Evolutionary conservation across 2,113 vertebrate genomes (phyloP).

Genomic region (Anolis carolinensis): DNA sequence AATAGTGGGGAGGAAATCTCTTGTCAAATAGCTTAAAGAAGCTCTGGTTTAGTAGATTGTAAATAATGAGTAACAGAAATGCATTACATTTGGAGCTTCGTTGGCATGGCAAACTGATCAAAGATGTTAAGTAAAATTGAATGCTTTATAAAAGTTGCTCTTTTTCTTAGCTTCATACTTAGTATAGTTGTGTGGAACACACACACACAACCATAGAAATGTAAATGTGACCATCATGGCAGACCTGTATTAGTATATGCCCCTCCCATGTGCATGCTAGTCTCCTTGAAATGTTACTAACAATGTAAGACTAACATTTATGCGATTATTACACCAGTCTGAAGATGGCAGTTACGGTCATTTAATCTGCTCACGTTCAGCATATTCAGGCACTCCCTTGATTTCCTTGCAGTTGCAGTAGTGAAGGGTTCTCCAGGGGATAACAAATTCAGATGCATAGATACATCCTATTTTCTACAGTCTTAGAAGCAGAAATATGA

Average conservation of each 20-base stretch:
- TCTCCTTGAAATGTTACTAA: background rate
- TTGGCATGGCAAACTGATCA: too few species aligned
- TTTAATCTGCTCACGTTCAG: too few species aligned
- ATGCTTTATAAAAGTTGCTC: background rate
- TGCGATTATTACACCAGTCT: too few species aligned
- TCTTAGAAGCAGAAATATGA: background rate
- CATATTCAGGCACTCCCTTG: background rate
- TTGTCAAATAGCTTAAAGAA: too few species aligned
- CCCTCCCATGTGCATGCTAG: background rate
- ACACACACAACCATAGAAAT: background rate
- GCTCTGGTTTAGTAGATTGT: too few species aligned
- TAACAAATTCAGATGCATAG: background rate
- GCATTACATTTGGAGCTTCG: too few species aligned
- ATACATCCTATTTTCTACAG: background rate
- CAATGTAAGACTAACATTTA: background rate
- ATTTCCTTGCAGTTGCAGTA: background rate
- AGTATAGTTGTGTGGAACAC: too few species aligned
- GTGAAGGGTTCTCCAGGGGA: background rate
- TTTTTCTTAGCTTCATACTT: background rate
- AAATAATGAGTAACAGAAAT: too few species aligned
- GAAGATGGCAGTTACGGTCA: background rate
- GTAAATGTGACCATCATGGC: background rate
- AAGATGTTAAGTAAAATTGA: too few species aligned
- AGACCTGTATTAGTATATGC: background rate
- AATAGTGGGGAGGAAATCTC: too few species aligned